phyloP scores from a whole-genome alignment of 2,797 vertebrate genomes.

The Poeciliopsis paucimaculata region DNA sequence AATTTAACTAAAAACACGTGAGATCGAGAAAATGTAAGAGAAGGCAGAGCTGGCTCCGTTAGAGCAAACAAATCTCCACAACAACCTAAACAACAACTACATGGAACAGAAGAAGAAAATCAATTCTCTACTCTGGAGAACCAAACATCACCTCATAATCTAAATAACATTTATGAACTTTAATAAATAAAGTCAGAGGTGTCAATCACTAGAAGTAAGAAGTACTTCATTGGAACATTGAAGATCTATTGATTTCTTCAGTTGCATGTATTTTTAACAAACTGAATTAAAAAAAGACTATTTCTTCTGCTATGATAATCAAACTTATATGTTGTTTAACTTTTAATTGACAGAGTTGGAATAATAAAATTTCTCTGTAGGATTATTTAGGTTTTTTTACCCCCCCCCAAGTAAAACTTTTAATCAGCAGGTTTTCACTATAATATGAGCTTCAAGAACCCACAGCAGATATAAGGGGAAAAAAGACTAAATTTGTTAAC shows the following conservation, averaged over 20 bases:
- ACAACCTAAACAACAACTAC: constrained; percentile 32
- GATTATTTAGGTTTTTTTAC: not conserved
- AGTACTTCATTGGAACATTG: not conserved
- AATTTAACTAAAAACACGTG: constrained; percentile 11
- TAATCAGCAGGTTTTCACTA: not conserved
- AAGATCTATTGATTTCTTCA: not conserved
- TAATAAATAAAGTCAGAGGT: not conserved
- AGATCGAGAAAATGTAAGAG: constrained; percentile 7
- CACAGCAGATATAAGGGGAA: not conserved
- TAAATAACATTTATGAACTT: constrained; percentile 14
- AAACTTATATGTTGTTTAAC: not conserved
- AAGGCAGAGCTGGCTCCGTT: constrained; percentile 33
- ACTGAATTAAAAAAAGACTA: not conserved
- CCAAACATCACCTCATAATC: constrained; percentile 27
- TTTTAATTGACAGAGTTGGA: not conserved
- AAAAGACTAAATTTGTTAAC: not conserved
- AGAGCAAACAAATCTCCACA: constrained; percentile 39
- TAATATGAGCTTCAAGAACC: not conserved
- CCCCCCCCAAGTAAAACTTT: not conserved
- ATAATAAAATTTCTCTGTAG: not conserved
- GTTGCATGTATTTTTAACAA: not conserved
- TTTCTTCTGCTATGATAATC: not conserved
- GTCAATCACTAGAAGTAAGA: not conserved
- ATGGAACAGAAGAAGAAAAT: constrained; percentile 35
- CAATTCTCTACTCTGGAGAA: constrained; percentile 9